phyloP scores from a whole-genome alignment of 2,797 vertebrate genomes.

The Rhabdophis nuchalis region DNA sequence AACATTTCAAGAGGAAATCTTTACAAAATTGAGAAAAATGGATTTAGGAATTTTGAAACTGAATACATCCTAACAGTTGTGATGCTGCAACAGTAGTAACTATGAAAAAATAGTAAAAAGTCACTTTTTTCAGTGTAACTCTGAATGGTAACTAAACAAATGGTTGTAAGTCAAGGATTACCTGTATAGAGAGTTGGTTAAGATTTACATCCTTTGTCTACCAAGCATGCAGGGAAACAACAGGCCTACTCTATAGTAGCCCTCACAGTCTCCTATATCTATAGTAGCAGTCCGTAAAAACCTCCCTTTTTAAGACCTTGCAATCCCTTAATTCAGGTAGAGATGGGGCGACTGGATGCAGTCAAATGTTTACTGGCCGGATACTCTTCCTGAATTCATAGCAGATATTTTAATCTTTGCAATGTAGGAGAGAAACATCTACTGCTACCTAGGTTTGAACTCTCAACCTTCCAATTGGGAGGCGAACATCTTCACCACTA shows the following conservation, averaged over 20 bases:
- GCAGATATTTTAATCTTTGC: background rate
- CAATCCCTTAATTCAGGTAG: background rate
- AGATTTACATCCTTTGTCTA: background rate
- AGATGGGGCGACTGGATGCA: background rate
- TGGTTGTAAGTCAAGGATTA: background rate
- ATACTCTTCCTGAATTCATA: background rate
- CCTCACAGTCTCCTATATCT: background rate
- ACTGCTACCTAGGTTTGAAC: background rate
- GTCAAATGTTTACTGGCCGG: background rate
- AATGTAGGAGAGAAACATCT: background rate
- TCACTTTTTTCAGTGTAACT: background rate
- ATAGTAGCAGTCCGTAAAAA: background rate
- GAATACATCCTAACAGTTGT: background rate
- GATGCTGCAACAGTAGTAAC: background rate
- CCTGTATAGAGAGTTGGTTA: background rate
- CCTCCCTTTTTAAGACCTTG: background rate
- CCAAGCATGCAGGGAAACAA: background rate
- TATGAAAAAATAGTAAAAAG: background rate
- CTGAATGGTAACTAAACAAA: background rate
- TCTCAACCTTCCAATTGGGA: background rate
- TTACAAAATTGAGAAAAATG: background rate
- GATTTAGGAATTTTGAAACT: background rate
- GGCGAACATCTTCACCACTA: background rate
- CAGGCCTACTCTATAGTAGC: background rate
- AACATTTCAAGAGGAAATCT: background rate